Evolutionary conservation across 2,113 vertebrate genomes (phyloP), one percentile per base, ranked within the genome.

Genomic region (Theristicus caerulescens): DNA sequence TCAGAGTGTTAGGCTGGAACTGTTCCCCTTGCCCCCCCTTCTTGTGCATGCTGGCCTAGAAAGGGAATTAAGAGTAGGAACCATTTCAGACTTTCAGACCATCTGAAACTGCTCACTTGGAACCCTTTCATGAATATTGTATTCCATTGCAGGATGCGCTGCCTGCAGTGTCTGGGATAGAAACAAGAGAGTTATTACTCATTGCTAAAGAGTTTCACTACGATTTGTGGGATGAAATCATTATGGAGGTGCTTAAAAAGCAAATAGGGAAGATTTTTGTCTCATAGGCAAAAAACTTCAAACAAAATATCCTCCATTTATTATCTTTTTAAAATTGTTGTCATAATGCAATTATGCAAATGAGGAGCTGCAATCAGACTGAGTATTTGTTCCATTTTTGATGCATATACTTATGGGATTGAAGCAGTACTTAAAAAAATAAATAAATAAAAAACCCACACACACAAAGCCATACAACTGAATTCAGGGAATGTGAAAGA

Each of bases 401-500:
- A 94, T n/a, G 31, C 77, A 88, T 94, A 93, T 91, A 82, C 74
- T 94, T 97, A 93, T 65, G 95, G 92, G 74, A 97, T 96, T 95
- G 95, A 81, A 97, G 70, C 22, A 76, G 36, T 86, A 96, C 88
- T 93, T 76, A 6, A 57, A 76, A 74, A 71, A 49, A 57, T 5
- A 34, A 42, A 47, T 38, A 38, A 38, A 38, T 38, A 22, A 61
- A 54, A 25, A 44, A 46, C 13, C 22, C 27, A 18, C n/a, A 13
- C 42, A 38, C 52, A 79, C 69, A 93, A 86, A 82, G 76, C 32
- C 3, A 1, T 64, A 65, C 44, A 90, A 34, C 86, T 95, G 85
- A 96, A 98, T 97, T 97, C 96, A 92, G 69, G n/a, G 66, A 98
- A 96, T 85, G 96, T 97, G 95, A 97, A 98, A 98, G 97, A 98